phyloP scores from a whole-genome alignment of 2,888 invertebrate species.

The Brachyptera putata region DNA sequence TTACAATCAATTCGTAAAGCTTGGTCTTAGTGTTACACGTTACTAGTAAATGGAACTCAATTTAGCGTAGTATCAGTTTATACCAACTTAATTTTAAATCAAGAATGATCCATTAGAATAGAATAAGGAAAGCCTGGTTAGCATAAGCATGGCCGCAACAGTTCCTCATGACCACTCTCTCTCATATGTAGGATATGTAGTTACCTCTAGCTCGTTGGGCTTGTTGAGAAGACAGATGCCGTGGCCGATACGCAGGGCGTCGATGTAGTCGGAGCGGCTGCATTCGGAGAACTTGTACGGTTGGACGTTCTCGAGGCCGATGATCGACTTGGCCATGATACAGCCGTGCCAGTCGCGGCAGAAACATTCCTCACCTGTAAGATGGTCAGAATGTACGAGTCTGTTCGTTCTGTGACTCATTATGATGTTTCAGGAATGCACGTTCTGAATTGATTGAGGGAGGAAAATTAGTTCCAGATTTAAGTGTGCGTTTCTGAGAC shows the following conservation, averaged over 20 bases:
- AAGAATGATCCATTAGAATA: no score
- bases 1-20: no score
- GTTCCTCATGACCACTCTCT: no score
- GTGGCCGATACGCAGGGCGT: constrained; percentile 78
- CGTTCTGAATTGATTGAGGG: no score
- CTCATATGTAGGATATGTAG: neutral
- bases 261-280: constrained; percentile 86
- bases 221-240: constrained; percentile 90
- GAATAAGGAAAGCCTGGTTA: no score
- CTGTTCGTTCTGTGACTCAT: constrained; percentile 26
- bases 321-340: constrained; percentile 91
- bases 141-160: no score
- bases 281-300: constrained; percentile 97
- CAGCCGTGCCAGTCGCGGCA: constrained; percentile 95
- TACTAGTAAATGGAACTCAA: no score
- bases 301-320: constrained; percentile 86
- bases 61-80: no score
- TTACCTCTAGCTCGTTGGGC: constrained; percentile 73
- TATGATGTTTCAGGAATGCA: neutral
- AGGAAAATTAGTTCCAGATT: no score
- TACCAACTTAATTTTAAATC: no score
- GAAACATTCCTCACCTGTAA: constrained; percentile 70
- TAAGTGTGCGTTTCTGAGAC: no score
- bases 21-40: no score
- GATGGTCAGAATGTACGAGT: constrained; percentile 33